phyloP scores from a whole-genome alignment of 2,113 vertebrate species.

The Brachyistius frenatus region DNA sequence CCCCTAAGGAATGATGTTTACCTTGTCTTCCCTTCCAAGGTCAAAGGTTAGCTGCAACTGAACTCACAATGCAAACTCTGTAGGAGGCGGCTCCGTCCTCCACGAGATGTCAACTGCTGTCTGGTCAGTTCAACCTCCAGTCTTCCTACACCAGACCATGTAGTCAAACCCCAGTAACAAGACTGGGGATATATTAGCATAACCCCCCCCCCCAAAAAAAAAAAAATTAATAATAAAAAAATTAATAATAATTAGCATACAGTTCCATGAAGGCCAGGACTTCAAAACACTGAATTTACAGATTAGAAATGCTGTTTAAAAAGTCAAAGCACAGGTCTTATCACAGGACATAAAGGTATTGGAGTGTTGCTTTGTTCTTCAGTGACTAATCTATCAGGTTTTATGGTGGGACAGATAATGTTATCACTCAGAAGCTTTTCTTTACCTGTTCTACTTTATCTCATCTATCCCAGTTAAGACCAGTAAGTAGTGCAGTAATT shows the following conservation, averaged over 20 bases:
- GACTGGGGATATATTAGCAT: conserved; percentile 33
- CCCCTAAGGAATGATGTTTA: background rate
- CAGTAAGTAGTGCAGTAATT: conserved; percentile 26
- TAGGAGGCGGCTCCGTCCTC: background rate
- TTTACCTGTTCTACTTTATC: conserved; percentile 58
- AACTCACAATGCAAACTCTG: conserved; percentile 1
- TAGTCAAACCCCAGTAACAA: conserved; percentile 34
- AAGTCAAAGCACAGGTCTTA: conserved; percentile 64
- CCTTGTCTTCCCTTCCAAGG: background rate
- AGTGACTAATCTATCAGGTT: conserved; percentile 77
- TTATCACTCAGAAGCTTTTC: conserved; percentile 72
- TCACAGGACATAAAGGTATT: conserved; percentile 60
- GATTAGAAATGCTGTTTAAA: conserved; percentile 61
- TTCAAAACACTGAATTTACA: conserved; percentile 59
- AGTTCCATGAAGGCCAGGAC: conserved; percentile 61
- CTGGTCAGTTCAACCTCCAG: background rate
- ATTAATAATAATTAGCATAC: conserved; percentile 67
- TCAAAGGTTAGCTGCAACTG: conserved; percentile 11
- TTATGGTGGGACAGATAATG: conserved; percentile 76
- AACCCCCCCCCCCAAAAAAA: background rate
- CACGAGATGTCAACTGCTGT: conserved; percentile 5
- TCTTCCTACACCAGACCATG: conserved; percentile 9
- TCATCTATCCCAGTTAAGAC: conserved; percentile 43
- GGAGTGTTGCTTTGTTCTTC: conserved; percentile 75
- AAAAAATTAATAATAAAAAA: too few species aligned